These are phyloP conservation scores for Nemoura dubitans DNA, from an alignment of 2,888 invertebrate genomes.

Conservation along the genomic window DNA sequence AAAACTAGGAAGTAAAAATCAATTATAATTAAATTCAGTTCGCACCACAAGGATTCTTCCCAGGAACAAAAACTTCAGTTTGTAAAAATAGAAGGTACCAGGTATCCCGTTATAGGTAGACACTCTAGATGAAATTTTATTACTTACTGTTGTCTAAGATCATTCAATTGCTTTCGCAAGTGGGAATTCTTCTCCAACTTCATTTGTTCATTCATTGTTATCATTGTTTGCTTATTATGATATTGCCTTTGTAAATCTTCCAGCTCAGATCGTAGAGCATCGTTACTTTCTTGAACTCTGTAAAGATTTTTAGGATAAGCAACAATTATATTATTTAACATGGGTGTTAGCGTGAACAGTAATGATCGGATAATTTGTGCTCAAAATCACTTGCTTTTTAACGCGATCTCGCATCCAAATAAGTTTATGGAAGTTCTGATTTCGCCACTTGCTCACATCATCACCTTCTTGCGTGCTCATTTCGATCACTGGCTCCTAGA, in stretches of 20 bases:
- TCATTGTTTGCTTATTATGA: constrained; percentile 21
- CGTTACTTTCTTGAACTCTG: constrained; percentile 15
- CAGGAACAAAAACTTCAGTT: background rate
- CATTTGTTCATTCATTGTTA: constrained; percentile 14
- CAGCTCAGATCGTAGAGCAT: background rate
- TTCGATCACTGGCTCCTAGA: background rate
- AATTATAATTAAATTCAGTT: no score
- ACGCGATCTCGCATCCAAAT: background rate
- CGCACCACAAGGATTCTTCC: background rate
- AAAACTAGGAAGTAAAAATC: no score
- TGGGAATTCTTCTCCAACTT: constrained; percentile 34
- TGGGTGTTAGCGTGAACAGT: background rate
- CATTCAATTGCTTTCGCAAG: background rate
- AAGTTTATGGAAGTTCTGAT: constrained; percentile 20
- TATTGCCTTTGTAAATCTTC: background rate
- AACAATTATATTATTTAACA: background rate
- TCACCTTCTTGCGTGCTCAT: background rate
- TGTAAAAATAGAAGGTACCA: no score
- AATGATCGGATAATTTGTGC: background rate
- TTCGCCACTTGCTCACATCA: background rate
- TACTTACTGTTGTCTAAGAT: background rate
- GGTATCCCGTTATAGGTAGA: no score
- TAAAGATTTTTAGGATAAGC: background rate
- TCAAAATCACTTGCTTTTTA: background rate
- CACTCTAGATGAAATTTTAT: no score